phyloP scores from a whole-genome alignment of 2,113 vertebrate species.

The Pluvialis apricaria region DNA sequence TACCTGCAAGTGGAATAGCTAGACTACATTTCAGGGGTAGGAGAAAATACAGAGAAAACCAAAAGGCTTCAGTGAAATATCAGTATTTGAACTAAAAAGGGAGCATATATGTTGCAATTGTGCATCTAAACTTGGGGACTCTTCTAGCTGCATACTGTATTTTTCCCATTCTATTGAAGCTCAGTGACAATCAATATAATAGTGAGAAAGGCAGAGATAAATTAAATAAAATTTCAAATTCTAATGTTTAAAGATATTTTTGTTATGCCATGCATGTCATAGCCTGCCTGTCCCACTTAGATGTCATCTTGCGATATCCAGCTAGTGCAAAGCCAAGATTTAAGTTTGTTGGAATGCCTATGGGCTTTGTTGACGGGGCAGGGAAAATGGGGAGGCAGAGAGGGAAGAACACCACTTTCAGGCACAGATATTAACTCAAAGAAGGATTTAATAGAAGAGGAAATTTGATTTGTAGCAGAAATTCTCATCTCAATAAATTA shows the following conservation, averaged over 20 bases:
- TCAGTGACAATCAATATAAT: background rate
- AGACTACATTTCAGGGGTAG: background rate
- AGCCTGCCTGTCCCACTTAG: background rate
- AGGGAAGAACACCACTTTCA: background rate
- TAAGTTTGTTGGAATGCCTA: background rate
- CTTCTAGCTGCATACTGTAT: background rate
- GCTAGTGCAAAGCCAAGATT: background rate
- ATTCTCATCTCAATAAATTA: background rate
- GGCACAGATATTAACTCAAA: background rate
- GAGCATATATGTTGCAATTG: background rate
- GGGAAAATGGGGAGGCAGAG: background rate
- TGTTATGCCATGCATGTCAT: background rate
- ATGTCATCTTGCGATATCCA: background rate
- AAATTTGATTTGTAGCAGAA: background rate
- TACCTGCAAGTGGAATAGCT: background rate
- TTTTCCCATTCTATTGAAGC: background rate
- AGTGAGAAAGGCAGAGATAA: background rate
- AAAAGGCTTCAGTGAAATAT: background rate
- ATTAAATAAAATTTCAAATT: background rate
- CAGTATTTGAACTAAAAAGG: background rate
- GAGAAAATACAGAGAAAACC: background rate
- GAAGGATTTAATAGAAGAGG: background rate
- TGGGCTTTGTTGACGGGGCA: background rate
- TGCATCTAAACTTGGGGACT: background rate
- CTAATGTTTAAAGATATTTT: background rate